These are phyloP conservation scores for Cebidichthys violaceus DNA, from an alignment of 2,113 vertebrate genomes.

Conservation along the genomic window DNA sequence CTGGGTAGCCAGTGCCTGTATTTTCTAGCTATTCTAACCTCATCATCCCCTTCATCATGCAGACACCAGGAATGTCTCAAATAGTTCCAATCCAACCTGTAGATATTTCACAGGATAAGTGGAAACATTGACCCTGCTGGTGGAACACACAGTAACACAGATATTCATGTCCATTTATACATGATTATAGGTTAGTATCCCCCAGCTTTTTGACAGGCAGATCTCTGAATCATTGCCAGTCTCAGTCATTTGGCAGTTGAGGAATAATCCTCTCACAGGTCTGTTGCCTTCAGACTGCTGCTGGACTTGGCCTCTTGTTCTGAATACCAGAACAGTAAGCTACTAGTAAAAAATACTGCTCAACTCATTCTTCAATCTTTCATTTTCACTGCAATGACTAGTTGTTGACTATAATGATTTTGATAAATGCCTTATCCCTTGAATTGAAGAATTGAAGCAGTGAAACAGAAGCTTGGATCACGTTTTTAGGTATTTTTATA, in stretches of 20 bases:
- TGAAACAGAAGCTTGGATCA: too few relatives aligned
- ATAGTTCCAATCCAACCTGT: neutral
- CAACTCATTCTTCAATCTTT: neutral
- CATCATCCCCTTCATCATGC: neutral
- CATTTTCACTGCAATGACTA: neutral
- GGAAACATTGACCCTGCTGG: neutral
- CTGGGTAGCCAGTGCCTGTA: neutral
- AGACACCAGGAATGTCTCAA: neutral
- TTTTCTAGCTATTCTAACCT: neutral
- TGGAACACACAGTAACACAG: neutral
- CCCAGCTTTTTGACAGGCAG: neutral
- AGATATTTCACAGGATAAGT: neutral
- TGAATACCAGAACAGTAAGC: too few relatives aligned
- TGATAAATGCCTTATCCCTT: neutral
- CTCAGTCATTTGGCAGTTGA: neutral
- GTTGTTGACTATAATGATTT: neutral
- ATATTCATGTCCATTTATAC: neutral
- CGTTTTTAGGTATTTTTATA: too few relatives aligned
- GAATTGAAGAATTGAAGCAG: neutral
- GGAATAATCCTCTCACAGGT: neutral
- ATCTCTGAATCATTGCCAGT: neutral
- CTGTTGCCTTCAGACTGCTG: too few relatives aligned
- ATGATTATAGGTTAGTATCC: neutral
- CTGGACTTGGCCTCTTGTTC: too few relatives aligned
- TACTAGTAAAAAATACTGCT: too few relatives aligned